A percentile compares a stretch with the other conserved stretches of the same genome.
These are phyloP conservation scores for Bimastos eiseni DNA, from an alignment of 2,888 invertebrate genomes.

Conservation along the genomic window DNA sequence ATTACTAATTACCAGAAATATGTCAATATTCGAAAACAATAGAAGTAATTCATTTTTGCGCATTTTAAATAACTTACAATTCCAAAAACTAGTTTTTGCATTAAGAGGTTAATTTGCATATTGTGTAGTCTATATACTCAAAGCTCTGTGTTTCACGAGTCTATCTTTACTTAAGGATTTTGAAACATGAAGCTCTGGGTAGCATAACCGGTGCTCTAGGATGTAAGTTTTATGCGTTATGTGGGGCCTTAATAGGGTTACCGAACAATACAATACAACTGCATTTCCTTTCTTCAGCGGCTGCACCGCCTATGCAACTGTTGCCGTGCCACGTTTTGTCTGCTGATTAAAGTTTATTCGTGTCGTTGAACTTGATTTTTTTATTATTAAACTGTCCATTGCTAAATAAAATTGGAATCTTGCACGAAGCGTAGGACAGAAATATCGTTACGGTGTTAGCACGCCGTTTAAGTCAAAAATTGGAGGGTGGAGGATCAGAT, in stretches of 20 bases:
- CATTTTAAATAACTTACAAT: not conserved
- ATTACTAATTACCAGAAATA: not conserved
- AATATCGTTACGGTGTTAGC: too few relatives aligned
- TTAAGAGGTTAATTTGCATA: not conserved
- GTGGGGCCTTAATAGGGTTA: not conserved
- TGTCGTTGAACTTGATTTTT: too few relatives aligned
- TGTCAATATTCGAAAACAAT: not conserved
- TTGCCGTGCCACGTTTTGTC: too few relatives aligned
- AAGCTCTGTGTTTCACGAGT: not conserved
- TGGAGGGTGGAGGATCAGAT: too few relatives aligned
- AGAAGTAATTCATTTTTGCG: not conserved
- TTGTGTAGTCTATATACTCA: not conserved
- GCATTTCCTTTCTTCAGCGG: too few relatives aligned
- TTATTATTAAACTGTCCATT: too few relatives aligned
- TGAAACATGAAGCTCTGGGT: not conserved
- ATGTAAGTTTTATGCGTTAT: not conserved
- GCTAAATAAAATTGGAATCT: too few relatives aligned
- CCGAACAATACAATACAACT: too few relatives aligned
- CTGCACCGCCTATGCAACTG: too few relatives aligned
- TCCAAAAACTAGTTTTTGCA: not conserved
- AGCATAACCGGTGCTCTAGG: slow-evolving; percentile 13
- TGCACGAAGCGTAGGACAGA: too few relatives aligned
- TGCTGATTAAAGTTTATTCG: too few relatives aligned
- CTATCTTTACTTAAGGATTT: not conserved
- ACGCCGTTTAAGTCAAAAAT: too few relatives aligned